phyloP scores from a whole-genome alignment of 2,888 invertebrate species.

The Drosophila mercatorum region DNA sequence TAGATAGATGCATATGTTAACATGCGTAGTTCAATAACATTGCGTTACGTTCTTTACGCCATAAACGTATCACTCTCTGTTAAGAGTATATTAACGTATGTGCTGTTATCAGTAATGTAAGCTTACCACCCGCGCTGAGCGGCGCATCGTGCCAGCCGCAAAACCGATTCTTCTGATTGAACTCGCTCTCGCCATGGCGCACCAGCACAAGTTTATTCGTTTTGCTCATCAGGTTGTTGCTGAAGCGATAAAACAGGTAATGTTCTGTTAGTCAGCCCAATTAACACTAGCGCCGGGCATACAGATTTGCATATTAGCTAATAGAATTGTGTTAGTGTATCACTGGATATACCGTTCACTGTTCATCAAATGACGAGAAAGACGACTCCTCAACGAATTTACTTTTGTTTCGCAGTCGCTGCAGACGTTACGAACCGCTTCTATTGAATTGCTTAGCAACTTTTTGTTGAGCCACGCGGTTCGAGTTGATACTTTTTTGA shows the following conservation, averaged over 20 bases:
- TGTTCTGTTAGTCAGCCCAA: slow-evolving; percentile 1
- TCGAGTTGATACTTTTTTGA: slow-evolving; percentile 12
- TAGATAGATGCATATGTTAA: too few relatives aligned
- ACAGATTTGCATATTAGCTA: not conserved
- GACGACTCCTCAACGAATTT: not conserved
- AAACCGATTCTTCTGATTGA: slow-evolving; percentile 90
- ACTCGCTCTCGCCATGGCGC: slow-evolving; percentile 91
- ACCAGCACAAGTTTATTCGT: slow-evolving; percentile 85
- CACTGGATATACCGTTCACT: not conserved
- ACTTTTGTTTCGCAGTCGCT: not conserved
- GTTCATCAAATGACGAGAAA: not conserved
- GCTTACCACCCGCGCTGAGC: slow-evolving; percentile 87
- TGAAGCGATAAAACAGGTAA: slow-evolving; percentile 32
- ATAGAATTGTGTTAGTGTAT: slow-evolving; percentile 8
- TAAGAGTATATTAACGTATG: not conserved
- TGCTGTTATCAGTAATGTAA: not conserved
- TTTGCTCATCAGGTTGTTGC: slow-evolving; percentile 58
- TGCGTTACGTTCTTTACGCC: too few relatives aligned
- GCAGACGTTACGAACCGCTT: not conserved
- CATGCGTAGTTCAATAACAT: too few relatives aligned
- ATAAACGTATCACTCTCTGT: too few relatives aligned
- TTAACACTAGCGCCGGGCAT: not conserved
- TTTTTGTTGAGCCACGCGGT: slow-evolving; percentile 13
- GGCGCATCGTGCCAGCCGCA: slow-evolving; percentile 91
- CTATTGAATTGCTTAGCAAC: slow-evolving; percentile 6